Evolutionary conservation across 2,888 invertebrate genomes (phyloP).

Genomic region (Thymelicus sylvestris): DNA sequence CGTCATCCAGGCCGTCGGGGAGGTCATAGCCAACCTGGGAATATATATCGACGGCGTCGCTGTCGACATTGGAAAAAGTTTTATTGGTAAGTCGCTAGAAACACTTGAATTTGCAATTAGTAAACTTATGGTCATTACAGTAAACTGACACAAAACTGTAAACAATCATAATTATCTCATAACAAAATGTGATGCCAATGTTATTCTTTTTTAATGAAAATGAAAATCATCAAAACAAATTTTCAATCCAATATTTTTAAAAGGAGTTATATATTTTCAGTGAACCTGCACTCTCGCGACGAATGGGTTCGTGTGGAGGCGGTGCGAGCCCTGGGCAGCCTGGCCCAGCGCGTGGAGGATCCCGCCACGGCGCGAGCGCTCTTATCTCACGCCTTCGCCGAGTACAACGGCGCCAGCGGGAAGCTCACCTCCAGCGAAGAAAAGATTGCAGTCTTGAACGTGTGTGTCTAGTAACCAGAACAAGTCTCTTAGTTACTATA

Average conservation of each 20-base stretch:
- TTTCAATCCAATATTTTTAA: no score
- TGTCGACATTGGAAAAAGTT: slow-evolving; percentile 91
- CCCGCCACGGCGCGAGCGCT: slow-evolving; percentile 87
- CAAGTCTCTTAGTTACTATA: background rate
- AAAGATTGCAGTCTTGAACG: slow-evolving; percentile 92
- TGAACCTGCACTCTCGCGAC: slow-evolving; percentile 94
- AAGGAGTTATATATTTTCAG: slow-evolving; percentile 58
- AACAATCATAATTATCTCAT: no score
- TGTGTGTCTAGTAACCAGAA: slow-evolving; percentile 12
- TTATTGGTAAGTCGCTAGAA: slow-evolving; percentile 86
- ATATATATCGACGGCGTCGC: slow-evolving; percentile 92
- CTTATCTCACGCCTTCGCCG: slow-evolving; percentile 89
- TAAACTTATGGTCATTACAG: no score
- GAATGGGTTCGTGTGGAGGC: slow-evolving; percentile 90
- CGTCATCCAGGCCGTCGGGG: slow-evolving; percentile 91
- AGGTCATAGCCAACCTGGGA: slow-evolving; percentile 88
- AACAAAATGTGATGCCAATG: no score
- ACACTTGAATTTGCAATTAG: no score
- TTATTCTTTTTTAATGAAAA: no score
- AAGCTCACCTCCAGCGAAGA: slow-evolving; percentile 95
- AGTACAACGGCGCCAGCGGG: slow-evolving; percentile 95
- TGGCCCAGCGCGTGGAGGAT: slow-evolving; percentile 89
- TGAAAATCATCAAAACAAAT: no score
- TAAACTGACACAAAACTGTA: no score
- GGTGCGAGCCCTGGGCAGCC: slow-evolving; percentile 87